Evolutionary conservation across 2,797 vertebrate species (phyloP).

Genomic region (Melanotaenia nigrans): DNA sequence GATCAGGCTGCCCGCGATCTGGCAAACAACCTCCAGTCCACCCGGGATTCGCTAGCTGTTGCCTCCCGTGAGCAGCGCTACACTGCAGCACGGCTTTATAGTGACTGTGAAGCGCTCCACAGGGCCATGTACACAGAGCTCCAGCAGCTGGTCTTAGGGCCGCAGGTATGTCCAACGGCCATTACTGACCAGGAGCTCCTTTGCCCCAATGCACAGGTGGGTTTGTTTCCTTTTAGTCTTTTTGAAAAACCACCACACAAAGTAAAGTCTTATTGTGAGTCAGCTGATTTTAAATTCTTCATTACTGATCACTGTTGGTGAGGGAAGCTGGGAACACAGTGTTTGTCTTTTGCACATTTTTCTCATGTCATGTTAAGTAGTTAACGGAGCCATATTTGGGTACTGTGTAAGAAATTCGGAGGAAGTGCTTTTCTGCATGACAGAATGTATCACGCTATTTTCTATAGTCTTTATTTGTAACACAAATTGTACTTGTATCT

Average conservation of each 20-base stretch:
- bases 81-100: constrained; percentile 75
- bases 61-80: constrained; percentile 80
- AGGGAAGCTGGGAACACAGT: constrained; percentile 49
- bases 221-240: constrained; percentile 60
- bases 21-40: constrained; percentile 74
- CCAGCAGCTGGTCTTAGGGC: constrained; percentile 85
- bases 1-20: constrained; percentile 83
- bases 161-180: constrained; percentile 83
- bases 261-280: constrained; percentile 57
- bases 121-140: constrained; percentile 84
- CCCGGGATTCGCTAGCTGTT: constrained; percentile 77
- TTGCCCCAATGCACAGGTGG: constrained; percentile 84
- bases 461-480: too few species aligned
- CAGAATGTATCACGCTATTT: too few species aligned
- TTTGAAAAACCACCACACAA: not conserved
- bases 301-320: constrained; percentile 38
- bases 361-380: not conserved
- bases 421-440: constrained; percentile 4
- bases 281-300: constrained; percentile 16
- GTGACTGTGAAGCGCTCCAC: constrained; percentile 81
- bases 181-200: constrained; percentile 77
- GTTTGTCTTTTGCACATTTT: constrained; percentile 17
- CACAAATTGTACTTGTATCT: too few species aligned
- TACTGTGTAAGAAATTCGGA: constrained; percentile 7
- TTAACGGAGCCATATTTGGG: constrained; percentile 6